Evolutionary conservation across 2,113 vertebrate species (phyloP).

Genomic region (Thunnus maccoyii): DNA sequence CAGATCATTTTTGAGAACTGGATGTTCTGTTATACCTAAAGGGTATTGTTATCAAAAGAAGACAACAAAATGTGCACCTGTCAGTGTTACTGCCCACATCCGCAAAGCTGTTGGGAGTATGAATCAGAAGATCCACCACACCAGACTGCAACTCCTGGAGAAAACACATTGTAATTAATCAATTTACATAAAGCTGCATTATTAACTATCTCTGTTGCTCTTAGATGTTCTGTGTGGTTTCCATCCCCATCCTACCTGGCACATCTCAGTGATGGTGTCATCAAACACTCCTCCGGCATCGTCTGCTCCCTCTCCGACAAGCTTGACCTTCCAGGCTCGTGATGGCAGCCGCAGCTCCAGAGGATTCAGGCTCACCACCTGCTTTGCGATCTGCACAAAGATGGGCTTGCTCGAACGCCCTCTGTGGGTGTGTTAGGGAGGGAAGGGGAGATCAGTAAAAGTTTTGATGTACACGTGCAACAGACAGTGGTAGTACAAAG

Average conservation of each 20-base stretch:
- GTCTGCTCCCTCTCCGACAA: slow-evolving; percentile 88
- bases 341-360: slow-evolving; percentile 87
- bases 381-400: slow-evolving; percentile 88
- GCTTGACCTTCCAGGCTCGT: slow-evolving; percentile 88
- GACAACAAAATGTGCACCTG: slow-evolving; percentile 72
- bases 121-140: slow-evolving; percentile 87
- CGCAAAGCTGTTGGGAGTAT: slow-evolving; percentile 86
- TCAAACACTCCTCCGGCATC: slow-evolving; percentile 89
- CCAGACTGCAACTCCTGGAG: slow-evolving; percentile 86
- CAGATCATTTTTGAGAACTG: background rate
- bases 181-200: slow-evolving; percentile 4
- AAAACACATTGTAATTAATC: slow-evolving; percentile 5
- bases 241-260: slow-evolving; percentile 78
- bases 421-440: slow-evolving; percentile 64
- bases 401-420: slow-evolving; percentile 89
- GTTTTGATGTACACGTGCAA: background rate
- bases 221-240: background rate
- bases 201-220: background rate
- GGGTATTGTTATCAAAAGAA: background rate
- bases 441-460: background rate
- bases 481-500: background rate
- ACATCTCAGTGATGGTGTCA: slow-evolving; percentile 90
- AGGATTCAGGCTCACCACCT: slow-evolving; percentile 86
- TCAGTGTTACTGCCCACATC: slow-evolving; percentile 89
- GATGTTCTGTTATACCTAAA: background rate